phyloP scores from a whole-genome alignment of 2,888 invertebrate species.

The Brachycybe producta region DNA sequence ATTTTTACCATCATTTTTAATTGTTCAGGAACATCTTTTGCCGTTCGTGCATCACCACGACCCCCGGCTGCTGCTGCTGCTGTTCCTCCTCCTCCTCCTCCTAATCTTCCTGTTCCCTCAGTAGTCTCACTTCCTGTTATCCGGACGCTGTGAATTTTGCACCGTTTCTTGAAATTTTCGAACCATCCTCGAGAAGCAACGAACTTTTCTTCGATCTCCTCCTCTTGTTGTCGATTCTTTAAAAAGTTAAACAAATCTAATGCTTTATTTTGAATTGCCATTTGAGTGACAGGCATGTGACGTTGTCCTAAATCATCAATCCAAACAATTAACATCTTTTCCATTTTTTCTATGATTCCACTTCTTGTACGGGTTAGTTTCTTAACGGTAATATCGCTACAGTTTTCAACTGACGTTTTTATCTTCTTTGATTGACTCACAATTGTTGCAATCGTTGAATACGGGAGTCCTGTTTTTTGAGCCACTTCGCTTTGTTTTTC shows the following conservation, averaged over 20 bases:
- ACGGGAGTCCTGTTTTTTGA: too few species aligned
- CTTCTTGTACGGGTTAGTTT: not conserved
- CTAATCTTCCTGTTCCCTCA: too few species aligned
- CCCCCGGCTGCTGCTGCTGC: not conserved
- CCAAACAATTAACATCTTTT: not conserved
- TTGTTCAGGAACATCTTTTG: not conserved
- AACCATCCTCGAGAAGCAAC: not conserved
- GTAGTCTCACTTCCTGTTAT: too few species aligned
- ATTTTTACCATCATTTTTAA: not conserved
- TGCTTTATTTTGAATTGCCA: not conserved
- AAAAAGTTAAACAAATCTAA: not conserved
- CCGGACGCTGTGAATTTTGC: not conserved
- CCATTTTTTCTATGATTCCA: not conserved
- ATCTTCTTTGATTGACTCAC: too few species aligned
- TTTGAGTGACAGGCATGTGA: not conserved
- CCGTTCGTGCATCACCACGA: too few species aligned
- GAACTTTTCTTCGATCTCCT: not conserved
- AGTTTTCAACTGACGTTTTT: too few species aligned
- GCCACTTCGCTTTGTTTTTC: too few species aligned
- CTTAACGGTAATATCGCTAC: too few species aligned
- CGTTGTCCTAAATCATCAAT: not conserved
- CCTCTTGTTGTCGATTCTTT: not conserved
- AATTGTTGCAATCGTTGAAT: too few species aligned
- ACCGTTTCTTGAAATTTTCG: not conserved
- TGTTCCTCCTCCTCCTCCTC: not conserved